These are phyloP conservation scores for Gobiocypris rarus DNA, from an alignment of 2,113 vertebrate genomes.

Conservation along the genomic window DNA sequence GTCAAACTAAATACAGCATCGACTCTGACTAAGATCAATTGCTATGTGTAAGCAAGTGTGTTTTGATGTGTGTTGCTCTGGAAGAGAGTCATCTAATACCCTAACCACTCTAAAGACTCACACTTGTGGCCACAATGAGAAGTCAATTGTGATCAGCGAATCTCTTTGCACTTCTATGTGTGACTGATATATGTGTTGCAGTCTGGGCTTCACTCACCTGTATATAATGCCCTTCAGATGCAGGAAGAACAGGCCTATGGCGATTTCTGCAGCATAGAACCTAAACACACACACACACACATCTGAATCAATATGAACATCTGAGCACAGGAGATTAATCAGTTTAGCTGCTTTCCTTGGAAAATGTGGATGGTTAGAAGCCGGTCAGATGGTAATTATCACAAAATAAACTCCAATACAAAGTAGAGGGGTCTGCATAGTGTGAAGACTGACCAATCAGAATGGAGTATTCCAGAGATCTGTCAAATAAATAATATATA, in stretches of 20 bases:
- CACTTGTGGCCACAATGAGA: background rate
- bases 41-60: slow-evolving; percentile 8
- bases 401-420: background rate
- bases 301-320: background rate
- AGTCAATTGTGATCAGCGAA: background rate
- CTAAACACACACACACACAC: slow-evolving; percentile 59
- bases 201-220: slow-evolving; percentile 73
- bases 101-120: background rate
- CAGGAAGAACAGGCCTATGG: slow-evolving; percentile 87
- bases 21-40: slow-evolving; percentile 9
- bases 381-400: background rate
- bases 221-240: slow-evolving; percentile 87
- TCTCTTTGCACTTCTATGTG: background rate
- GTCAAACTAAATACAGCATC: slow-evolving; percentile 11
- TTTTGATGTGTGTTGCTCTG: slow-evolving; percentile 6
- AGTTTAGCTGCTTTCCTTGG: background rate
- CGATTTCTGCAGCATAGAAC: slow-evolving; percentile 89
- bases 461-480: background rate
- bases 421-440: background rate
- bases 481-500: background rate
- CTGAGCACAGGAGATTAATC: background rate
- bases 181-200: background rate
- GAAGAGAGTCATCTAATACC: background rate
- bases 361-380: background rate
- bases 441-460: background rate